Evolutionary conservation across 2,888 invertebrate genomes (phyloP).

Genomic region (Sthenelais limicola): DNA sequence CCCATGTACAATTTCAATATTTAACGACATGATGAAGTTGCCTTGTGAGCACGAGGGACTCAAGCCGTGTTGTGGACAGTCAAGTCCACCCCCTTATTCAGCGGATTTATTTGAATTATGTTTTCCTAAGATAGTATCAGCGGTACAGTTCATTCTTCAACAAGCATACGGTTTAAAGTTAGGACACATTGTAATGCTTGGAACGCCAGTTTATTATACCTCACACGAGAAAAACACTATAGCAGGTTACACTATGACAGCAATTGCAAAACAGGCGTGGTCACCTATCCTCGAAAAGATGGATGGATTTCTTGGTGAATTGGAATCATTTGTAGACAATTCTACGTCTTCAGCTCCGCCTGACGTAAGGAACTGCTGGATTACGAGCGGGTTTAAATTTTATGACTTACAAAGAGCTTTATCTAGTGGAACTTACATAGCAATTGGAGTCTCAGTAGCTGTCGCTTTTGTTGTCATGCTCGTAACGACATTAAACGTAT

Average conservation of each 20-base stretch:
- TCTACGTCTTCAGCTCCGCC: constrained; percentile 81
- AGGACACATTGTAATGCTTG: too few relatives aligned
- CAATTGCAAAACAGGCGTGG: constrained; percentile 74
- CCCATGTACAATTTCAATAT: not conserved
- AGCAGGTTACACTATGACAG: not conserved
- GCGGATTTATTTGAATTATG: constrained; percentile 10
- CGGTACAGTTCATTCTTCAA: too few relatives aligned
- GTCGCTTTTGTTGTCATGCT: constrained; percentile 85
- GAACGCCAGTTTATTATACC: too few relatives aligned
- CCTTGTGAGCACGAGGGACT: constrained; percentile 14
- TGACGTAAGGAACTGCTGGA: constrained; percentile 81
- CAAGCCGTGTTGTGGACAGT: constrained; percentile 6
- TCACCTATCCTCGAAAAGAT: constrained; percentile 81
- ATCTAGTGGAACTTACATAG: constrained; percentile 85
- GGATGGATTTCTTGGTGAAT: constrained; percentile 80
- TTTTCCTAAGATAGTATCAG: too few relatives aligned
- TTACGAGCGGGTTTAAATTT: constrained; percentile 80
- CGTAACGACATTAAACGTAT: constrained; percentile 85
- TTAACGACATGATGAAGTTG: constrained; percentile 13
- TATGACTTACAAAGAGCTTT: constrained; percentile 90
- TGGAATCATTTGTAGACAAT: constrained; percentile 84
- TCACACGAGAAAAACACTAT: not conserved
- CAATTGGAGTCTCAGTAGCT: constrained; percentile 85
- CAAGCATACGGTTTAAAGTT: too few relatives aligned
- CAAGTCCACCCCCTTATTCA: not conserved